Conservation (phyloP, 2,113 vertebrate genomes). For the Archocentrus centrarchus region DNA sequence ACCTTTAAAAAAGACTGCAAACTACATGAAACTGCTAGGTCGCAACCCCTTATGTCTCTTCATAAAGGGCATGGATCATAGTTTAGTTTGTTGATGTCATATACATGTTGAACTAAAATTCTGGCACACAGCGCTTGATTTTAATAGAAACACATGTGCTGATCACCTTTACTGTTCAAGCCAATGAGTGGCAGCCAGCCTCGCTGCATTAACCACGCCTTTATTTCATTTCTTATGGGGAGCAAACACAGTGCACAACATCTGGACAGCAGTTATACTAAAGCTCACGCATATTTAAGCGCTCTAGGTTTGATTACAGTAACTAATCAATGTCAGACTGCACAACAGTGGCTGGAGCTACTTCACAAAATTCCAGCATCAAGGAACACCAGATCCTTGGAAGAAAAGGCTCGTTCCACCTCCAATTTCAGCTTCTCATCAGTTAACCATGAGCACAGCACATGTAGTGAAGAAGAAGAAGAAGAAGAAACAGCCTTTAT, state of each 20-base stretch:
- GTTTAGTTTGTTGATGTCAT: background rate
- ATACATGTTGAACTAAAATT: background rate
- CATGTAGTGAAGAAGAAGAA: too few species aligned
- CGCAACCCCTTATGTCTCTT: background rate
- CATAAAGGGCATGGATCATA: background rate
- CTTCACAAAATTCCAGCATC: background rate
- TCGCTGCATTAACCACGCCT: background rate
- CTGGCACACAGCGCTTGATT: background rate
- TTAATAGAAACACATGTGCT: background rate
- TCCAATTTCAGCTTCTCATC: background rate
- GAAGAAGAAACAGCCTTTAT: too few species aligned
- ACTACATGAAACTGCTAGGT: background rate
- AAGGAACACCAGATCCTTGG: background rate
- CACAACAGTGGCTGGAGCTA: conserved; percentile 11
- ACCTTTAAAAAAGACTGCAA: background rate
- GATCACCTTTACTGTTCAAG: background rate
- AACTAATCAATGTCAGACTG: conserved; percentile 11
- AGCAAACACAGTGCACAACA: background rate
- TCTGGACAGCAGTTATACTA: conserved; percentile 5
- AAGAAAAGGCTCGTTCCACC: background rate
- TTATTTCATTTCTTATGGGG: background rate
- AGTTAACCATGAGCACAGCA: background rate
- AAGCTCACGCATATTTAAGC: background rate
- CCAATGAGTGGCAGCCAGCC: background rate
- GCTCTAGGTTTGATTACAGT: background rate